Percentiles rank a stretch among this genome's conserved stretches.
Conservation (phyloP, 2,888 invertebrate species). For the Netelia fuscicornis region DNA sequence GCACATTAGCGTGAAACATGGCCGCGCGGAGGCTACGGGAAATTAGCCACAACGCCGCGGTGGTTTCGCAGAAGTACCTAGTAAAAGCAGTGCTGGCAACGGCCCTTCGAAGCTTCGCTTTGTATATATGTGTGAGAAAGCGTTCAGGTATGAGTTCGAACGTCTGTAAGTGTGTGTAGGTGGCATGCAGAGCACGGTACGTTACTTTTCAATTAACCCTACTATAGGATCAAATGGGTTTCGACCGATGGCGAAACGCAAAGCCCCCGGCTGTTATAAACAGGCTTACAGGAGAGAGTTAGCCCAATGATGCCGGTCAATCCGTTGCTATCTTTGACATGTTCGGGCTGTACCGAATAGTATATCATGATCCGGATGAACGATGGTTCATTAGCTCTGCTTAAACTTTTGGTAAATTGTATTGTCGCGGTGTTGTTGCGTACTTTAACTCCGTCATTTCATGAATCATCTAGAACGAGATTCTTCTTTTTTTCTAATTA, state of each 20-base stretch:
- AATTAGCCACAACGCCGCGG: slow-evolving; percentile 64
- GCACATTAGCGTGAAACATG: slow-evolving; percentile 69
- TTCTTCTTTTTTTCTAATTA: too few relatives aligned
- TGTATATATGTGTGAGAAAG: slow-evolving; percentile 1
- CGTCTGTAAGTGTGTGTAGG: slow-evolving; percentile 13
- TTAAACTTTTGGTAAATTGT: too few relatives aligned
- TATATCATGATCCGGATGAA: too few relatives aligned
- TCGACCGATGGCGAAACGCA: slow-evolving; percentile 35
- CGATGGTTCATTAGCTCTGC: too few relatives aligned
- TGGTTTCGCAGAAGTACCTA: slow-evolving; percentile 55
- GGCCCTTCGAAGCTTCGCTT: slow-evolving; percentile 48
- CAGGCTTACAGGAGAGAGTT: slow-evolving; percentile 2
- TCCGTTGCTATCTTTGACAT: too few relatives aligned
- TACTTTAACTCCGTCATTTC: too few relatives aligned
- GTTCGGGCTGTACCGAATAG: too few relatives aligned
- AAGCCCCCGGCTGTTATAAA: slow-evolving; percentile 9
- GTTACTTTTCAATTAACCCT: slow-evolving; percentile 68
- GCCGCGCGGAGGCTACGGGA: slow-evolving; percentile 65
- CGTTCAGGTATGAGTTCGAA: not conserved
- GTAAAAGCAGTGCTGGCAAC: slow-evolving; percentile 57
- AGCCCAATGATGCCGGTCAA: not conserved
- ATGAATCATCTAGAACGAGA: too few relatives aligned
- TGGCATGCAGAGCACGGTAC: slow-evolving; percentile 43
- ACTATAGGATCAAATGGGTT: slow-evolving; percentile 37
- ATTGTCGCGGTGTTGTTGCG: too few relatives aligned